phyloP scores from a whole-genome alignment of 2,888 invertebrate genomes.

The Pemphredon lugubris region DNA sequence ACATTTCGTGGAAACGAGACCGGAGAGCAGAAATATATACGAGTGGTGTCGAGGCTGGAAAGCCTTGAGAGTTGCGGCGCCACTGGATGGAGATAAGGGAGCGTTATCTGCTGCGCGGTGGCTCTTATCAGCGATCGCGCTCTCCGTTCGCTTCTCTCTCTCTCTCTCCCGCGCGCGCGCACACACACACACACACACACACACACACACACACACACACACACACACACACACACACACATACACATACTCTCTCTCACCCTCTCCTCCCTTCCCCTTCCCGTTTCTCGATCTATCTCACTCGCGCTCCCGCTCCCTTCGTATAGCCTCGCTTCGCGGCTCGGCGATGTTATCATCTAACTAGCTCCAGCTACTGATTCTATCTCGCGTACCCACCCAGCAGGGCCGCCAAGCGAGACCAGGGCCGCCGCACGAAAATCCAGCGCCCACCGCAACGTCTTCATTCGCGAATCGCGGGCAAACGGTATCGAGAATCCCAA shows the following conservation, averaged over 20 bases:
- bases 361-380: slow-evolving; percentile 84
- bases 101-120: slow-evolving; percentile 80
- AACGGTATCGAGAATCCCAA: too few species aligned
- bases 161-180: slow-evolving; percentile 66
- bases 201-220: too few species aligned
- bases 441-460: slow-evolving; percentile 55
- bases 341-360: slow-evolving; percentile 84
- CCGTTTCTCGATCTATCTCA: slow-evolving; percentile 63
- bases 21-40: slow-evolving; percentile 42
- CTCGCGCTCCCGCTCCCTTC: slow-evolving; percentile 67
- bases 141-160: slow-evolving; percentile 79
- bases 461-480: slow-evolving; percentile 35
- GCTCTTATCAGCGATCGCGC: slow-evolving; percentile 82
- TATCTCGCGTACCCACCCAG: slow-evolving; percentile 80
- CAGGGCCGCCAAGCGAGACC: slow-evolving; percentile 72
- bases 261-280: slow-evolving; percentile 51
- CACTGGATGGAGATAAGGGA: slow-evolving; percentile 81
- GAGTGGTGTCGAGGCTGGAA: slow-evolving; percentile 69
- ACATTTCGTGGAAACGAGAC: slow-evolving; percentile 55
- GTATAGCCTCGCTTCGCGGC: slow-evolving; percentile 75
- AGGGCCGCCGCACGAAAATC: slow-evolving; percentile 71
- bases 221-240: too few species aligned
- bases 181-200: too few species aligned
- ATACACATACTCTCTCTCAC: too few species aligned
- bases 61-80: slow-evolving; percentile 81